Evolutionary conservation across 2,888 invertebrate genomes (phyloP).

Genomic region (Microctonus aethiopoides): DNA sequence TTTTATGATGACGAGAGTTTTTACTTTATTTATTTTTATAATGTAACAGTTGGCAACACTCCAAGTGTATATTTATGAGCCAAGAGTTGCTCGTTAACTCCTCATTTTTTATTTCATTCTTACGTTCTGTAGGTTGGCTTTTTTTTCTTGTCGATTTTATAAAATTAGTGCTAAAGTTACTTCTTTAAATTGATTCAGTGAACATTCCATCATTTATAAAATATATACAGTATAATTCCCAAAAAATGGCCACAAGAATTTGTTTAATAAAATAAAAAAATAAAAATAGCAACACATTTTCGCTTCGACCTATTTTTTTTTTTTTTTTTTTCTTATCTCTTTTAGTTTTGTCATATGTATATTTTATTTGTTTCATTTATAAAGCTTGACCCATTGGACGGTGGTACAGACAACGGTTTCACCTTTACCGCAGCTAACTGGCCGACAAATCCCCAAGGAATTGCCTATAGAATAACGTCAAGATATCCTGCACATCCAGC

Average conservation of each 20-base stretch:
- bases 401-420: constrained; percentile 94
- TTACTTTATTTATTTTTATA: background rate
- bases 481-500: constrained; percentile 92
- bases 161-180: background rate
- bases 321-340: background rate
- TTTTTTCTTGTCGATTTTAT: background rate
- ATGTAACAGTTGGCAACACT: constrained; percentile 16
- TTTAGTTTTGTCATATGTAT: no score
- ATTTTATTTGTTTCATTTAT: constrained; percentile 27
- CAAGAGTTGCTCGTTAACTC: constrained; percentile 11
- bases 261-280: no score
- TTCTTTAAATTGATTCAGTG: background rate
- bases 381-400: constrained; percentile 90
- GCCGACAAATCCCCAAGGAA: constrained; percentile 91
- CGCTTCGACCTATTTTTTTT: no score
- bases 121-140: background rate
- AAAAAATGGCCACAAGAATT: no score
- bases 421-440: constrained; percentile 97
- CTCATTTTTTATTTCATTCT: background rate
- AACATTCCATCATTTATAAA: no score
- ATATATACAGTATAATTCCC: no score
- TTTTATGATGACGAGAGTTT: background rate
- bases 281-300: no score
- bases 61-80: background rate
- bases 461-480: constrained; percentile 89